Percentiles rank a stretch among this genome's conserved stretches.
phyloP scores from a whole-genome alignment of 2,888 invertebrate genomes.

The Nomada hirtipes region DNA sequence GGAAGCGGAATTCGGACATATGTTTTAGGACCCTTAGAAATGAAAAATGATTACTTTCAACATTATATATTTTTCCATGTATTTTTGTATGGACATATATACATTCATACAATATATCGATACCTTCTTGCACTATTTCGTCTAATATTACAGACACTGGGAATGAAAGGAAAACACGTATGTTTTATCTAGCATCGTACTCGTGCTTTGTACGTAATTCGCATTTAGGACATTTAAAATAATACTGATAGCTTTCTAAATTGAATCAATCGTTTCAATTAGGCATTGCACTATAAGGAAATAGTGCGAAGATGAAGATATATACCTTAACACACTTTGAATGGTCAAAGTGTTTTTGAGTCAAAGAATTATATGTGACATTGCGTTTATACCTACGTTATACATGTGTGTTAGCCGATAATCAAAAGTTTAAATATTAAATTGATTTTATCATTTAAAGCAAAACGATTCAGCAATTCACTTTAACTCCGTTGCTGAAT shows the following conservation, averaged over 20 bases:
- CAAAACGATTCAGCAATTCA: not conserved
- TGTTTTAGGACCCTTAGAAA: conserved; percentile 7
- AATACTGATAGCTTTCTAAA: conserved; percentile 1
- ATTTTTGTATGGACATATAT: conserved; percentile 35
- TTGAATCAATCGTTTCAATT: conserved; percentile 14
- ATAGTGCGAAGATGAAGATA: conserved; percentile 1
- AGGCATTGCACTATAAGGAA: conserved; percentile 12
- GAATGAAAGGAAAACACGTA: conserved; percentile 12
- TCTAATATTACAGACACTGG: conserved; percentile 17
- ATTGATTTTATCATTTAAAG: conserved; percentile 1
- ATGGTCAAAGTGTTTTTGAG: not conserved
- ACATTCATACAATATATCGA: conserved; percentile 37
- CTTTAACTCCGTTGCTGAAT: not conserved
- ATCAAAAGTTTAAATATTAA: conserved; percentile 16
- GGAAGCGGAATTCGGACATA: not conserved
- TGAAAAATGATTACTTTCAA: conserved; percentile 19
- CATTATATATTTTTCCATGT: conserved; percentile 33
- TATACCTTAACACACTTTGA: conserved; percentile 6
- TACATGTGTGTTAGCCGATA: not conserved
- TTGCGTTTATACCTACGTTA: not conserved
- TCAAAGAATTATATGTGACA: not conserved
- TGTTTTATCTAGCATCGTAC: not conserved
- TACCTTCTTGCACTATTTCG: conserved; percentile 35
- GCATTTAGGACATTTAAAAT: not conserved
- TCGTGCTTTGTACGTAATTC: not conserved